Evolutionary conservation across 2,113 vertebrate genomes (phyloP).

Genomic region (Cisticola juncidis): DNA sequence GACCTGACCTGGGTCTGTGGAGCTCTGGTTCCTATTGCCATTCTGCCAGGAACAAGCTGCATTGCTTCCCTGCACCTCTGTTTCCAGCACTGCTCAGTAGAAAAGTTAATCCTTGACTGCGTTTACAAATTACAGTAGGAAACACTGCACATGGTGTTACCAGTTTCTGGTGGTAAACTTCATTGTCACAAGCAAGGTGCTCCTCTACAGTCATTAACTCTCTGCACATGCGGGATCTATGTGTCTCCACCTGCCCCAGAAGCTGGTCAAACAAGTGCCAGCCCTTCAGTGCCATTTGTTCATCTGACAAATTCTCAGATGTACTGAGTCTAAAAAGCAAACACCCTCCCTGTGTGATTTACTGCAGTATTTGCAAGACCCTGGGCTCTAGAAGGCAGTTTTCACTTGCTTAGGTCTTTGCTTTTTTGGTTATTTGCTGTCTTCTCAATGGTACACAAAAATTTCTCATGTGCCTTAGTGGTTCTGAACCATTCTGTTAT

Average conservation of each 20-base stretch:
- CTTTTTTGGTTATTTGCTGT: background rate
- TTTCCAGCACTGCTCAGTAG: background rate
- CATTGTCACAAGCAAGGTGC: rapidly evolving
- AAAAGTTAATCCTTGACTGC: background rate
- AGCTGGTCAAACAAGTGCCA: background rate
- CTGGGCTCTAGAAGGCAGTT: background rate
- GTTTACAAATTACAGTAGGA: background rate
- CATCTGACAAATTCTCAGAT: background rate
- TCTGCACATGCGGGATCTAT: background rate
- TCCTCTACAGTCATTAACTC: background rate
- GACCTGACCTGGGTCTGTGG: background rate
- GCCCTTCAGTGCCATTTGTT: background rate
- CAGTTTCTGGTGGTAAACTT: background rate
- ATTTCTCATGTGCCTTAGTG: background rate
- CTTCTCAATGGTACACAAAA: background rate
- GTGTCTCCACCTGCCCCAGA: background rate
- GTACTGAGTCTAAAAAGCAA: background rate
- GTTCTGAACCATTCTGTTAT: background rate
- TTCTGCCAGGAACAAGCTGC: background rate
- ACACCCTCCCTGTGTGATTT: background rate
- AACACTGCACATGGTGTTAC: background rate
- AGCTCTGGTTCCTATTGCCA: background rate
- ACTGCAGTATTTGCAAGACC: background rate
- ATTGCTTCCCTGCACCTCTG: background rate
- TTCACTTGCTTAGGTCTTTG: background rate